Base-by-base conservation (phyloP, 1,140 invertebrate species). In the Eufriesea mexicana region DNA sequence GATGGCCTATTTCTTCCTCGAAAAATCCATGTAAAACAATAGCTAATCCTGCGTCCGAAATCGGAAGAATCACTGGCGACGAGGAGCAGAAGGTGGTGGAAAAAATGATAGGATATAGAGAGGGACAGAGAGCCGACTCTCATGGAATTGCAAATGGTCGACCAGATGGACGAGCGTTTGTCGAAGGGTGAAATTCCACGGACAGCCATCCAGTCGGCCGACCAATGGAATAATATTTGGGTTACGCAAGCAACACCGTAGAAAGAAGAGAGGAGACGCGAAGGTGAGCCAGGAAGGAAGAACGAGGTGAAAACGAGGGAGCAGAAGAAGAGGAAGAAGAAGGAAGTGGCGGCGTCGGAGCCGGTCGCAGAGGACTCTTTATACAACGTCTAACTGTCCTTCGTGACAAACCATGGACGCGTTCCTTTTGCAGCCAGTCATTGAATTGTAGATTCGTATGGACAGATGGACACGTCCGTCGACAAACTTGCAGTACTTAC, bases 371-470 rank as follows among this genome's bases (percentile, higher is more conserved):
- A 74, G 62, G 78, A 73, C 70, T 75, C 64, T 81, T 81, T 81
- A 74, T 84, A 71, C 62, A 76, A 51, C 45, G 49, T 79, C 74
- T 83, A 86, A 81, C 83, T 86, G 84, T 85, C 85, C 86, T 89
- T 86, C 87, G 88, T 89, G 85, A 89, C 80, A 89, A 87, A 90
- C 85, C 87, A 80, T 61, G 85, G 88, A 87, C 89, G 86, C 89
- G 79, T 80, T 86, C 85, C 84, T 86, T 75, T 78, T 85, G 54
- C 76, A 80, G 80, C 54, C 86, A 68, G 75, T 91, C 91, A 92
- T 93, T 93, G 92, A 93, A 93, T 93, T 93, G 91, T 91, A 93
- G 89, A 93, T 93, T 89, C 86, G 86, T 80, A 35, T 83, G 87
- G 86, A 92, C 92, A 92, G 92, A 93, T 93, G 92, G 91, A 91